These are phyloP conservation scores for Meiosimyza decipiens DNA, from an alignment of 2,888 invertebrate genomes.

Conservation along the genomic window DNA sequence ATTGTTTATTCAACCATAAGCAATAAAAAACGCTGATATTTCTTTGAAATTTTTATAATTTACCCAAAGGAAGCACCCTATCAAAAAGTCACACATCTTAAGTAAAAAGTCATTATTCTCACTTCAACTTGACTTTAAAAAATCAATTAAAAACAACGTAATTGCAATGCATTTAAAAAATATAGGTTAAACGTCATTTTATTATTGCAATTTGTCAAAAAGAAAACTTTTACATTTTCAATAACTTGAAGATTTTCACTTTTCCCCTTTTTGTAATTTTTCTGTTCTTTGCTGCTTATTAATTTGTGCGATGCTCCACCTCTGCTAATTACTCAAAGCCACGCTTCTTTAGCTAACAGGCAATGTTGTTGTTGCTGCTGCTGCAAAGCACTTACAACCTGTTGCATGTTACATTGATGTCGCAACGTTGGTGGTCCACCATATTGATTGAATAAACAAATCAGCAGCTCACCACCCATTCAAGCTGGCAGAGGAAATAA, in stretches of 20 bases:
- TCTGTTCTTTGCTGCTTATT: neutral
- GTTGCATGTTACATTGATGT: neutral
- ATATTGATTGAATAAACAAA: conserved; percentile 40
- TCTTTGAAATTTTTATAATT: too few species aligned
- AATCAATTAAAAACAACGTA: too few species aligned
- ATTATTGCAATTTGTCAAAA: too few species aligned
- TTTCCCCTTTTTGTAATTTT: neutral
- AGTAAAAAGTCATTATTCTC: too few species aligned
- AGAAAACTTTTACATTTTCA: too few species aligned
- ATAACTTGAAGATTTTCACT: too few species aligned
- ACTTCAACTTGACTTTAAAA: too few species aligned
- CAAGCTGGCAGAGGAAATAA: conserved; percentile 39
- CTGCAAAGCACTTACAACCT: neutral
- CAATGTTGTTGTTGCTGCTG: neutral
- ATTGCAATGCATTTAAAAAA: too few species aligned
- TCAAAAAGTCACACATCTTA: too few species aligned
- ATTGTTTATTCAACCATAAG: neutral
- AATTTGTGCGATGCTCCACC: neutral
- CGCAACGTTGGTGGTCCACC: conserved; percentile 48
- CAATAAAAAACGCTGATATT: neutral
- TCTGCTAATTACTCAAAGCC: conserved; percentile 28
- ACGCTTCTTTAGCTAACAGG: conserved; percentile 10
- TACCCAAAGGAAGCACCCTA: too few species aligned
- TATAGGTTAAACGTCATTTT: too few species aligned
- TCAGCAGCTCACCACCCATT: conserved; percentile 42